These are phyloP conservation scores for Calonectris borealis DNA, from an alignment of 2,113 vertebrate genomes.

Conservation along the genomic window DNA sequence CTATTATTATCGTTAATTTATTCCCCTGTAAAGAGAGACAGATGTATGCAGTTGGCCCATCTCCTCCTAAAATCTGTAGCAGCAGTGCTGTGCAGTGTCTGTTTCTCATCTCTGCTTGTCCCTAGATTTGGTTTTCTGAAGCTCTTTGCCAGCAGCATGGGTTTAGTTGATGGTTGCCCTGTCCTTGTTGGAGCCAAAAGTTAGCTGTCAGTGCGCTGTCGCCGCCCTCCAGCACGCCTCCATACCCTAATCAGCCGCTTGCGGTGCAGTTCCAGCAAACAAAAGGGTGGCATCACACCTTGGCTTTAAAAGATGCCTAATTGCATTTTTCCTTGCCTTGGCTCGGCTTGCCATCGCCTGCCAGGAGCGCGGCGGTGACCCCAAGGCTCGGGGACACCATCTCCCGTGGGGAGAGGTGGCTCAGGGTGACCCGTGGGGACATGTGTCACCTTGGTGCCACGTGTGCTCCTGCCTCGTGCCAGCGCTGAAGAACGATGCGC, in stretches of 20 bases:
- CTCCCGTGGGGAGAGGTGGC: neutral
- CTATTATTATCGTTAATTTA: neutral
- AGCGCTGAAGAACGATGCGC: rapidly evolving
- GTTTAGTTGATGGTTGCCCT: neutral
- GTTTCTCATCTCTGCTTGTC: neutral
- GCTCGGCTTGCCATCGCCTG: neutral
- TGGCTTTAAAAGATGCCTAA: neutral
- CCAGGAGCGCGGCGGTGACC: neutral
- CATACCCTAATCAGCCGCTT: neutral
- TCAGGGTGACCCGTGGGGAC: neutral
- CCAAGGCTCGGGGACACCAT: rapidly evolving
- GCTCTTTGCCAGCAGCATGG: neutral
- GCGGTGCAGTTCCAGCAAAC: neutral
- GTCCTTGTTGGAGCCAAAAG: neutral
- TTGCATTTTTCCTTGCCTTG: neutral
- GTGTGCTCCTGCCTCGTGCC: neutral
- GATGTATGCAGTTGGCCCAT: neutral
- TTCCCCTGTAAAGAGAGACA: neutral
- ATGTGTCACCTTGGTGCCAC: neutral
- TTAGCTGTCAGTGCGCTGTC: rapidly evolving
- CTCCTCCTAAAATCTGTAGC: neutral
- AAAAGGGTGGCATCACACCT: neutral
- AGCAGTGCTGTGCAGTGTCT: neutral
- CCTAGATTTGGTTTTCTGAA: neutral
- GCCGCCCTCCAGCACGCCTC: rapidly evolving